phyloP scores from a whole-genome alignment of 2,888 invertebrate species.

The Erebia epiphron region DNA sequence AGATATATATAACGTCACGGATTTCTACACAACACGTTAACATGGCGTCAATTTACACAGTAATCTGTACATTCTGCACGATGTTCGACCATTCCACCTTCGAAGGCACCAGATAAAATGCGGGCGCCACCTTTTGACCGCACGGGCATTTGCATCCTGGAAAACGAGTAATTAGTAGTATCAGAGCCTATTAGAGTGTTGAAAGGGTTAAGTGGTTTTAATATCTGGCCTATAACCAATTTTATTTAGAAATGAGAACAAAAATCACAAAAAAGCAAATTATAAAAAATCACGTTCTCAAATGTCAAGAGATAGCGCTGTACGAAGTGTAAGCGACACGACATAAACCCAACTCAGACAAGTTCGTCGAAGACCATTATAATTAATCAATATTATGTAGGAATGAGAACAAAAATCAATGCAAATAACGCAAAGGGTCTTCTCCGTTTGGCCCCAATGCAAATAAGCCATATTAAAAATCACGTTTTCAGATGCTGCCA shows the following conservation, averaged over 20 bases:
- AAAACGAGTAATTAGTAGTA: conserved; percentile 36
- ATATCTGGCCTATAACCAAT: neutral
- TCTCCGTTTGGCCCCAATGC: no score
- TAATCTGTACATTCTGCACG: conserved; percentile 93
- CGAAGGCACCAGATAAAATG: conserved; percentile 95
- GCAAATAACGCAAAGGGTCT: no score
- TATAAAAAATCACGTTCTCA: neutral
- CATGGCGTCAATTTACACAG: conserved; percentile 77
- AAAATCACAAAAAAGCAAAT: neutral
- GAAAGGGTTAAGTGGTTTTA: no score
- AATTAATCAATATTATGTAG: no score
- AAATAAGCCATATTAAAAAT: no score
- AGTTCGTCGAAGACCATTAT: neutral
- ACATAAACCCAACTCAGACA: no score
- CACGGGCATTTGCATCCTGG: conserved; percentile 94
- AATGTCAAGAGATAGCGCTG: neutral
- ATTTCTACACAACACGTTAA: neutral
- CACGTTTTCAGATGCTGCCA: no score
- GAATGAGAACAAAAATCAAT: no score
- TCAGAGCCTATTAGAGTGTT: no score
- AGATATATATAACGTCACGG: neutral
- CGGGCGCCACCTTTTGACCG: conserved; percentile 94
- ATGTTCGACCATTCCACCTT: conserved; percentile 95
- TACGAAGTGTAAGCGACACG: neutral
- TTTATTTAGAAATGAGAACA: neutral